Evolutionary conservation across 2,113 vertebrate species (phyloP), one percentile per base, ranked within the genome.

Genomic region (Xiphorhynchus elegans): DNA sequence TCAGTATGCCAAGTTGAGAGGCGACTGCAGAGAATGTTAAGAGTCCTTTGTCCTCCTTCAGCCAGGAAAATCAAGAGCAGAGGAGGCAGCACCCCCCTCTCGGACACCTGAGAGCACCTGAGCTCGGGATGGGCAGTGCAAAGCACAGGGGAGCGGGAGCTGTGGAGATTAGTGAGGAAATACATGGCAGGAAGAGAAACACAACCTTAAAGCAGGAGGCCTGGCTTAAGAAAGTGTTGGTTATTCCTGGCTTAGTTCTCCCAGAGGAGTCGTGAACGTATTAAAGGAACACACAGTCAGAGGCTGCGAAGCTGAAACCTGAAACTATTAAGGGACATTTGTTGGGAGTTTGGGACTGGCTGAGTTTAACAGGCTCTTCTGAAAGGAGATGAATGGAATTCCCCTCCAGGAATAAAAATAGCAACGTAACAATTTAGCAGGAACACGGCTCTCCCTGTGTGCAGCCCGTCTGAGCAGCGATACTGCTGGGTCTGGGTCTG

Each of bases 11-110:
- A 95, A 95, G 92, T 91, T 84, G 85, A 93, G 89, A 75, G 79
- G 90, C 84, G 14, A 93, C 92, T 92, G 90, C 74, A 58, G 88
- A 96, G 93, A 89, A 96, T 78, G 90, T 89, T 78, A 64, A 66
- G 80, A 92, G 93, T 55, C 82, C 81, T 92, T 96, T 96, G 93
- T 97, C 86, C 96, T 95, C 96, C 94, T 87, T 68, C 84, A 87
- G 80, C 39, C 86, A 78, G 60, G 63, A 70, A 44, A 89, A 76
- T 35, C 5, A 33, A 55, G 53, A 84, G 60, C 95, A 33, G 49
- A 7, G 80, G 46, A 44, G 44, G 77, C 89, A 60, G 83, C 74
- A 11, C 33, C 24, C 63, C 49, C 55, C 68, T 55, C 75, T 17
- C 2, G 5, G 89, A n/a, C 1, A 20, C 90, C 85, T 24, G 59